These are phyloP conservation scores for Platysteira castanea DNA, from an alignment of 2,113 vertebrate species.

Conservation along the genomic window DNA sequence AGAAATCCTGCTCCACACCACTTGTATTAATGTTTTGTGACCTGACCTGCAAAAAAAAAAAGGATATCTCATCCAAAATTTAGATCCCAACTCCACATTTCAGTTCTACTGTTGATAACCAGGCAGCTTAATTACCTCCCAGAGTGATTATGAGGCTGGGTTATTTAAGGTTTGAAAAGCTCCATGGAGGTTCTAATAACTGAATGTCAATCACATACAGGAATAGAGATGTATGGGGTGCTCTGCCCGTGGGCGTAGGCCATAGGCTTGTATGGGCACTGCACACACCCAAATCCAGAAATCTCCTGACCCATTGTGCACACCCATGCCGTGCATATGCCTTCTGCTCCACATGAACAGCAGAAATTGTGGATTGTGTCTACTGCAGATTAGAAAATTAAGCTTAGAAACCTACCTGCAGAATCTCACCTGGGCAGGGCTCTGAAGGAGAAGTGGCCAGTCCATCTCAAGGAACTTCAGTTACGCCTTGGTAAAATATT, in stretches of 20 bases:
- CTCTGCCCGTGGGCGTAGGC: accelerated
- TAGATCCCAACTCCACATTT: conserved; percentile 10
- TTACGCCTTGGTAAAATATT: not conserved
- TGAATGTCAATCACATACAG: not conserved
- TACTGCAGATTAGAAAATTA: not conserved
- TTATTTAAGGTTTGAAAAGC: conserved; percentile 66
- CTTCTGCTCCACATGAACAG: not conserved
- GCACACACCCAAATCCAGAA: not conserved
- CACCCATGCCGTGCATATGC: accelerated
- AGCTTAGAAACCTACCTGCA: not conserved
- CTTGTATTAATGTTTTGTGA: not conserved
- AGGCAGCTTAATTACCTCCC: conserved; percentile 39
- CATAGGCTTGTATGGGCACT: not conserved
- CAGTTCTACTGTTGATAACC: conserved; percentile 28
- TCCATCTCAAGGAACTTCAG: not conserved
- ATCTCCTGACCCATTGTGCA: not conserved
- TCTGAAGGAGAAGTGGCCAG: not conserved
- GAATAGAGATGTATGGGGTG: not conserved
- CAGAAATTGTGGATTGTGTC: not conserved
- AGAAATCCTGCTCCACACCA: not conserved
- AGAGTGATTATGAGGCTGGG: conserved; percentile 24
- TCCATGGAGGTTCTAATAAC: conserved; percentile 40
- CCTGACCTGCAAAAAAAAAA: not conserved
- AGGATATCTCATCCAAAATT: conserved; percentile 11
- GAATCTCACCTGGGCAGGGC: not conserved